A percentile compares a stretch with the other conserved stretches of the same genome.
phyloP scores from a whole-genome alignment of 2,888 invertebrate genomes.

The Anaspis maculata region DNA sequence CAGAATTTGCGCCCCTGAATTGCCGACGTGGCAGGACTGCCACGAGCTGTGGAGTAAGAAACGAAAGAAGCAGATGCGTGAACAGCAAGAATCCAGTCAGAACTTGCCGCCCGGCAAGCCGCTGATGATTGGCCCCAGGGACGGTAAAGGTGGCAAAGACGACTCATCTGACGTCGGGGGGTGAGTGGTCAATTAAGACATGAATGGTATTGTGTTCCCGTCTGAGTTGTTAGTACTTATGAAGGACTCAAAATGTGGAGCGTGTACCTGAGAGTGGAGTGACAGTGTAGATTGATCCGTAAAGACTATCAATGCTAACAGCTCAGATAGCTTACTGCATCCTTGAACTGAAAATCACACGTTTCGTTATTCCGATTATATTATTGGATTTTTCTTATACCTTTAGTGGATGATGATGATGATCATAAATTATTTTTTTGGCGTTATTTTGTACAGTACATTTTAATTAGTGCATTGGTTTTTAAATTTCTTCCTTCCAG shows the following conservation, averaged over 20 bases:
- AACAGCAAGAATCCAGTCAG: conserved; percentile 55
- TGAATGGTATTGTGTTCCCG: conserved; percentile 17
- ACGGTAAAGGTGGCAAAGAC: conserved; percentile 35
- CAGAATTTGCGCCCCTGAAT: conserved; percentile 74
- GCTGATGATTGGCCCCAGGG: conserved; percentile 22
- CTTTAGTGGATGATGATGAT: too few species aligned
- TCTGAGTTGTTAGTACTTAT: conserved; percentile 26
- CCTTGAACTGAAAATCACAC: conserved; percentile 16
- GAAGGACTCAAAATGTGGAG: too few species aligned
- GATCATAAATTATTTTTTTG: conserved; percentile 11
- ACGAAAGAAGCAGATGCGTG: conserved; percentile 74
- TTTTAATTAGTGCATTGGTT: conserved; percentile 4
- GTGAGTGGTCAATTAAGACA: conserved; percentile 45
- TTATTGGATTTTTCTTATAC: too few species aligned
- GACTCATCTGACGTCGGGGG: conserved; percentile 48
- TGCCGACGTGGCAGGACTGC: conserved; percentile 97
- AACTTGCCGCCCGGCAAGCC: conserved; percentile 43
- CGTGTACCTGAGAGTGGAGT: too few species aligned
- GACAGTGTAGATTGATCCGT: too few species aligned
- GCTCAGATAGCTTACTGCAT: conserved; percentile 18
- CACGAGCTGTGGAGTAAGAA: conserved; percentile 99
- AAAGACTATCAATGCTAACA: conserved; percentile 8
- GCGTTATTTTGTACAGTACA: conserved; percentile 9
- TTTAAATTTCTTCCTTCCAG: conserved; percentile 4
- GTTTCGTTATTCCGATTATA: too few species aligned